Evolutionary conservation across 2,113 vertebrate species (phyloP).

Genomic region (Gopherus evgoodei): DNA sequence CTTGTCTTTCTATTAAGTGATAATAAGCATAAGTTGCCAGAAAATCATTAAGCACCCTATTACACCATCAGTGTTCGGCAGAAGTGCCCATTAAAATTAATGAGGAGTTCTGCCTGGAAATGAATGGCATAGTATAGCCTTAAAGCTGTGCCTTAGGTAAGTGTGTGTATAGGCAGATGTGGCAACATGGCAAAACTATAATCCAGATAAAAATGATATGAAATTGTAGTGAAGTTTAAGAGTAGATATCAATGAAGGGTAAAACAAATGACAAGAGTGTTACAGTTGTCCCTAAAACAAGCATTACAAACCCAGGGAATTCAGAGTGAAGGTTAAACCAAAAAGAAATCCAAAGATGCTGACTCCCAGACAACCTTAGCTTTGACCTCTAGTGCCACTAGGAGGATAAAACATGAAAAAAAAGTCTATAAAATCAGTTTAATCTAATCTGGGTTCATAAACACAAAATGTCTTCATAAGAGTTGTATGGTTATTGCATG

Average conservation of each 20-base stretch:
- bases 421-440: background rate
- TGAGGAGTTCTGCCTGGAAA: rapidly evolving
- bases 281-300: background rate
- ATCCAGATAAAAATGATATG: background rate
- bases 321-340: background rate
- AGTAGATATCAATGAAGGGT: background rate
- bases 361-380: background rate
- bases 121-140: rapidly evolving
- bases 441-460: background rate
- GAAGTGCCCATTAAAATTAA: background rate
- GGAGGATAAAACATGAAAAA: background rate
- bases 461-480: background rate
- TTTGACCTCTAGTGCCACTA: background rate
- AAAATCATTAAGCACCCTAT: background rate
- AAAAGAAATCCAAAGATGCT: background rate
- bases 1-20: rapidly evolving
- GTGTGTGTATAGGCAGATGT: rapidly evolving
- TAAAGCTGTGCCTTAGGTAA: rapidly evolving
- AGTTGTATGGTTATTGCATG: background rate
- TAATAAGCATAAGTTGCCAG: background rate
- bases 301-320: background rate
- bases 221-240: background rate
- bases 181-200: rapidly evolving
- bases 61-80: rapidly evolving
- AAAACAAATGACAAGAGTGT: background rate